A percentile compares a stretch with the other conserved stretches of the same genome.
These are phyloP conservation scores for Mellivora capensis DNA, from an alignment of 2,113 vertebrate genomes.

Conservation along the genomic window DNA sequence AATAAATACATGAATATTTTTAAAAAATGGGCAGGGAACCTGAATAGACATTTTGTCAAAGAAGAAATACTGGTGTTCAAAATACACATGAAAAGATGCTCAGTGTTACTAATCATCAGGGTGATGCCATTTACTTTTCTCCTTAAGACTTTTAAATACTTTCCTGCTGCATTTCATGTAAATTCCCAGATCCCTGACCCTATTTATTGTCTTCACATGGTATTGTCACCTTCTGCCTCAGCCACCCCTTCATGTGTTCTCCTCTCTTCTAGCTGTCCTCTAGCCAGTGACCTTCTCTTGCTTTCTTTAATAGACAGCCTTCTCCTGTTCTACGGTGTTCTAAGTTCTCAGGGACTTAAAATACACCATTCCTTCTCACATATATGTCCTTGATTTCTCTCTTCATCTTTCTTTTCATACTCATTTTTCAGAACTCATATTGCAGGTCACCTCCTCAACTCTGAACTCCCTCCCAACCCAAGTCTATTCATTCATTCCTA, in stretches of 20 bases:
- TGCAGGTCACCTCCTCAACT: background rate
- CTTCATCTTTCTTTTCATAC: background rate
- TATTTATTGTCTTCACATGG: rapidly evolving
- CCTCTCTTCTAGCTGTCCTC: background rate
- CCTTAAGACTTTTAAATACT: background rate
- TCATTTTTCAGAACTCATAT: background rate
- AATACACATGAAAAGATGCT: background rate
- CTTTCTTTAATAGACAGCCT: background rate
- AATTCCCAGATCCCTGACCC: background rate
- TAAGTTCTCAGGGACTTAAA: background rate
- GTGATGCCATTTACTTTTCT: background rate
- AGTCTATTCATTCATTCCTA: background rate
- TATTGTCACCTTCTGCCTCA: rapidly evolving
- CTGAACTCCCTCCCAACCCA: too few species aligned
- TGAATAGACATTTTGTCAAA: background rate
- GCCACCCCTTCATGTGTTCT: background rate
- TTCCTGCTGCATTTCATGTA: background rate
- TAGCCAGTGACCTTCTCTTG: background rate
- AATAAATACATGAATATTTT: background rate
- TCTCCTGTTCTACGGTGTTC: background rate
- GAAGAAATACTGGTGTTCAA: background rate
- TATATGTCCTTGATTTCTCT: rapidly evolving
- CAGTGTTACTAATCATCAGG: background rate
- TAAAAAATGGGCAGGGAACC: background rate
- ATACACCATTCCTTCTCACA: background rate